phyloP scores from a whole-genome alignment of 2,797 vertebrate genomes.

The Peromyscus melanophrys region DNA sequence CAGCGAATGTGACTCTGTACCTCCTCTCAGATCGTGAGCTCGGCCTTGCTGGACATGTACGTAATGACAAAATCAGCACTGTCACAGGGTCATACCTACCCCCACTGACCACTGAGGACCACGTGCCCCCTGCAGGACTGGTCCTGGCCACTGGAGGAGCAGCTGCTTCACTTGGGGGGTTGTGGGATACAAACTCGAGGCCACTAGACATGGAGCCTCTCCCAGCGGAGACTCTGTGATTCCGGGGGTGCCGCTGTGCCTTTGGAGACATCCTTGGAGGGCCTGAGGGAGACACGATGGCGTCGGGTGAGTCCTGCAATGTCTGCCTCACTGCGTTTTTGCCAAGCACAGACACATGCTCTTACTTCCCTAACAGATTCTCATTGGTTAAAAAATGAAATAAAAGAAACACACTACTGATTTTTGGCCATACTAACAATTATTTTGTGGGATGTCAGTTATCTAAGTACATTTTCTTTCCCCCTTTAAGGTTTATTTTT shows the following conservation, averaged over 20 bases:
- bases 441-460: conserved; percentile 44
- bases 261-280: conserved; percentile 99
- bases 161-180: conserved; percentile 93
- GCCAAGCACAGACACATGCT: not conserved
- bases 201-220: conserved; percentile 94
- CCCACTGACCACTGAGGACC: conserved; percentile 99
- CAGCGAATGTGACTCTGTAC: not conserved
- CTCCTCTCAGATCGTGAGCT: conserved; percentile 11
- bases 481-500: not conserved
- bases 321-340: not conserved
- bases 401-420: not conserved
- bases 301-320: conserved; percentile 81
- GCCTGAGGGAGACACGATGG: conserved; percentile 90
- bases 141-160: conserved; percentile 93
- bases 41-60: not conserved
- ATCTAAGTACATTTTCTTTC: conserved; percentile 45
- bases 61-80: not conserved
- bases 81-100: conserved; percentile 90
- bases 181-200: conserved; percentile 96
- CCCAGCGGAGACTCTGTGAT: conserved; percentile 96
- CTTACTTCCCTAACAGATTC: not conserved
- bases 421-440: conserved; percentile 7
- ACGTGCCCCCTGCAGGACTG: conserved; percentile 97
- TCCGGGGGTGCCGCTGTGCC: conserved; percentile 97
- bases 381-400: conserved; percentile 18